Percentiles rank a stretch among this genome's conserved stretches.
These are phyloP conservation scores for Melanotaenia duboulayi DNA, from an alignment of 2,113 vertebrate species.

Conservation along the genomic window DNA sequence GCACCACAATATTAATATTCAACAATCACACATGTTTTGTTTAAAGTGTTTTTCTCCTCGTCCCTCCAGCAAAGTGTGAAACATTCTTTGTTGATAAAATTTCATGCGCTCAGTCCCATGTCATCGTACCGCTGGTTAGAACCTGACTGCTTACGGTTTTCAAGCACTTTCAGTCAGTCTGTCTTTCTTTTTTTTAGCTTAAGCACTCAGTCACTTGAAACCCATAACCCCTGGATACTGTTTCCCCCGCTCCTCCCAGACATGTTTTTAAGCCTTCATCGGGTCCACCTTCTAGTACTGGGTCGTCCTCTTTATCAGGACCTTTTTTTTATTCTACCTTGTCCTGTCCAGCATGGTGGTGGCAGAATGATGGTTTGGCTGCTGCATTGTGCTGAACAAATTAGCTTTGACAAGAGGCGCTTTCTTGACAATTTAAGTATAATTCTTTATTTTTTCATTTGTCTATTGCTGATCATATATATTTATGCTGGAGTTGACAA, in stretches of 20 bases:
- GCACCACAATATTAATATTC: background rate
- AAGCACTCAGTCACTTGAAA: background rate
- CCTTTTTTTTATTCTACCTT: too few species aligned
- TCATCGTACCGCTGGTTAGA: background rate
- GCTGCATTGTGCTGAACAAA: too few species aligned
- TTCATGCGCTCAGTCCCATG: background rate
- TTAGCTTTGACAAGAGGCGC: too few species aligned
- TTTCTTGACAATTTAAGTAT: too few species aligned
- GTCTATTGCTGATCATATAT: too few species aligned
- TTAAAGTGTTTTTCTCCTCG: background rate
- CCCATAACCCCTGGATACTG: background rate
- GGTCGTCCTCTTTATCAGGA: too few species aligned
- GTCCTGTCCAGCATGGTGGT: too few species aligned
- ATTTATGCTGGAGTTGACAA: too few species aligned
- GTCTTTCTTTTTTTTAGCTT: background rate
- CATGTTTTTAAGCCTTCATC: background rate
- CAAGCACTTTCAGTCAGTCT: background rate
- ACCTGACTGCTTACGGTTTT: background rate
- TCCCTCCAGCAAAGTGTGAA: background rate
- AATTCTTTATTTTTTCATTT: too few species aligned
- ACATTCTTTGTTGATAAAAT: background rate
- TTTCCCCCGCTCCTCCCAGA: conserved; percentile 34
- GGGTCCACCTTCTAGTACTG: too few species aligned
- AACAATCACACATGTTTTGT: too few species aligned
- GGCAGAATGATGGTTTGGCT: too few species aligned